Evolutionary conservation across 2,888 invertebrate genomes (phyloP).

Genomic region (Acrocyrtus sp.): DNA sequence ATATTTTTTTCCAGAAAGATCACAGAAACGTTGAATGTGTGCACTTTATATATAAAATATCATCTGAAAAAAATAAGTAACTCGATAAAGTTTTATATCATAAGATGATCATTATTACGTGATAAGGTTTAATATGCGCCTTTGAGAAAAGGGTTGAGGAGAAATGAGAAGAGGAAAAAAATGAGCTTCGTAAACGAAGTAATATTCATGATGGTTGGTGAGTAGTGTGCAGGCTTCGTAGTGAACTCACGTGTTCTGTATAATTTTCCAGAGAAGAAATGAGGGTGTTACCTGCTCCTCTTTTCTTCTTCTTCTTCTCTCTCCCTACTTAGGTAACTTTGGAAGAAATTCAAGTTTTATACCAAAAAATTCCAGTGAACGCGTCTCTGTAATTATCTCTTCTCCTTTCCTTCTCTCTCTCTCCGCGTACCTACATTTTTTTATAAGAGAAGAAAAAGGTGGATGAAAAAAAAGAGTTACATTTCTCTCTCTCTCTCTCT

Average conservation of each 20-base stretch:
- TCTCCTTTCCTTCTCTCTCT: not conserved
- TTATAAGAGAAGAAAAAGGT: not conserved
- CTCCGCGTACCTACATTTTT: no score
- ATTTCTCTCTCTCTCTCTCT: not conserved
- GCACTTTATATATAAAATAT: no score
- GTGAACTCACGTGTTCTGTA: not conserved
- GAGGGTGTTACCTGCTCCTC: constrained; percentile 29
- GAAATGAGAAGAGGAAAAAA: not conserved
- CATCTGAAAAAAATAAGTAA: not conserved
- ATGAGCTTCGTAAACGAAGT: not conserved
- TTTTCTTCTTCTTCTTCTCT: not conserved
- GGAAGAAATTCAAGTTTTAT: constrained; percentile 44
- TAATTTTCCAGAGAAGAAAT: constrained; percentile 34
- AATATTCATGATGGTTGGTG: not conserved
- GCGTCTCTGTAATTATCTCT: constrained; percentile 49
- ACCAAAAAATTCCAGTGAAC: constrained; percentile 51
- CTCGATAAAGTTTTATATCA: constrained; percentile 1
- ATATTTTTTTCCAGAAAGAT: no score
- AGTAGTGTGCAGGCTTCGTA: not conserved
- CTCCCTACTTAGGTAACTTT: constrained; percentile 1
- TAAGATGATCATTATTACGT: constrained; percentile 32
- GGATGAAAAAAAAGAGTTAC: not conserved
- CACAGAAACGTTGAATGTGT: no score
- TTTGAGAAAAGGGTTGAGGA: not conserved
- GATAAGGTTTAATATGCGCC: constrained; percentile 24